Conservation (phyloP, 2,888 invertebrate genomes). For the Orchestes rusci region DNA sequence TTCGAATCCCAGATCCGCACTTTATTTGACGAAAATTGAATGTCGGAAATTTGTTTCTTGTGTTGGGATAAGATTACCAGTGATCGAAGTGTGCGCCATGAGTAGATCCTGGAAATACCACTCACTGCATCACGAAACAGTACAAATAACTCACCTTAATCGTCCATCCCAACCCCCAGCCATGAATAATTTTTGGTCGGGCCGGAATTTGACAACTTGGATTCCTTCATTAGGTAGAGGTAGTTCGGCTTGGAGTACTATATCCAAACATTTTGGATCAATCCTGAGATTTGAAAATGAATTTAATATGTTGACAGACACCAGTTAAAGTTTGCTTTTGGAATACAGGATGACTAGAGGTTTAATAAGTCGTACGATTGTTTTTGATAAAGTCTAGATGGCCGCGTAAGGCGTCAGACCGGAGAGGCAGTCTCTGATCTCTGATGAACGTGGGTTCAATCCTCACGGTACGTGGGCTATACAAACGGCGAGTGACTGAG, state of each 20-base stretch:
- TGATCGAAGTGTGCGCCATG: constrained; percentile 67
- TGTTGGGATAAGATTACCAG: constrained; percentile 70
- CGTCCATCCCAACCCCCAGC: constrained; percentile 69
- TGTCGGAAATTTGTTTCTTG: constrained; percentile 61
- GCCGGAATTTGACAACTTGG: constrained; percentile 59
- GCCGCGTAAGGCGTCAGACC: no score
- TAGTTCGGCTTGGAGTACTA: constrained; percentile 52
- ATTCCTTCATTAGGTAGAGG: constrained; percentile 67
- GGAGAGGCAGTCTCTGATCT: no score
- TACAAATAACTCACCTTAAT: constrained; percentile 15
- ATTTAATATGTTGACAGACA: constrained; percentile 1
- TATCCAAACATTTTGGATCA: constrained; percentile 49
- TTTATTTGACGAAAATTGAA: constrained; percentile 59
- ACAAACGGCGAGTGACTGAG: no score
- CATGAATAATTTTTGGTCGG: constrained; percentile 65
- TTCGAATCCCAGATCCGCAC: constrained; percentile 64
- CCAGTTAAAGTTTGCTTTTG: constrained; percentile 1
- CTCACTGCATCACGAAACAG: no score
- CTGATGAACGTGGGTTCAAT: no score
- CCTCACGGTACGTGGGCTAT: no score
- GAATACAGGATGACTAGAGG: no score
- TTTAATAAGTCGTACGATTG: no score
- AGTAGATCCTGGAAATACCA: constrained; percentile 60
- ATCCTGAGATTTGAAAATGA: constrained; percentile 36
- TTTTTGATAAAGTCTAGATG: no score